These are phyloP conservation scores for Linepithema humile DNA, from an alignment of 1,140 invertebrate genomes.

Conservation along the genomic window DNA sequence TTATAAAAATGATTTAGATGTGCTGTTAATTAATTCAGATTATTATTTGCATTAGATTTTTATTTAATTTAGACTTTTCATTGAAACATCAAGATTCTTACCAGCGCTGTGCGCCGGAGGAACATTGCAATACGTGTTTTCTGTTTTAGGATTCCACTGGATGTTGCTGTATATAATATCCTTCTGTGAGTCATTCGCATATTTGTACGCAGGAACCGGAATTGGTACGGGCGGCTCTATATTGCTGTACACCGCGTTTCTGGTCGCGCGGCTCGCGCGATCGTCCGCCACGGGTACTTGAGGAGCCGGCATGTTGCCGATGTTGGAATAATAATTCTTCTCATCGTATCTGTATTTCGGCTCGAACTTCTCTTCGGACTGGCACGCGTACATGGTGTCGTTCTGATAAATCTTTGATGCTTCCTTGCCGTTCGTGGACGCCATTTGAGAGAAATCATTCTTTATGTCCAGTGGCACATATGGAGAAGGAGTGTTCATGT, in stretches of 20 bases:
- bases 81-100: too few species aligned
- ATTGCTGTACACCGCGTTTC: conserved; percentile 81
- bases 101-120: conserved; percentile 76
- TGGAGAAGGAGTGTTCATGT: conserved; percentile 82
- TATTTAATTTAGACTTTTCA: conserved; percentile 25
- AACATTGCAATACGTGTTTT: conserved; percentile 83
- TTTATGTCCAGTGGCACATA: conserved; percentile 78
- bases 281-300: conserved; percentile 74
- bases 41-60: too few species aligned
- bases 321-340: conserved; percentile 82
- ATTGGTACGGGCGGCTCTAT: conserved; percentile 79
- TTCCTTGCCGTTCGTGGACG: conserved; percentile 69
- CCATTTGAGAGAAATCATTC: conserved; percentile 71
- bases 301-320: conserved; percentile 77
- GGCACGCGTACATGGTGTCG: conserved; percentile 79
- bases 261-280: conserved; percentile 70
- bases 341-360: conserved; percentile 78
- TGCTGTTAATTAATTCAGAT: neutral
- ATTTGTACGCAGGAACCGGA: conserved; percentile 69
- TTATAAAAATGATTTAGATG: neutral
- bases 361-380: conserved; percentile 78
- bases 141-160: conserved; percentile 81
- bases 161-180: conserved; percentile 84
- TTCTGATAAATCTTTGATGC: conserved; percentile 77
- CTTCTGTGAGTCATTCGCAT: conserved; percentile 76